These are phyloP conservation scores for Coelopa pilipes DNA, from an alignment of 2,888 invertebrate genomes.

Conservation along the genomic window DNA sequence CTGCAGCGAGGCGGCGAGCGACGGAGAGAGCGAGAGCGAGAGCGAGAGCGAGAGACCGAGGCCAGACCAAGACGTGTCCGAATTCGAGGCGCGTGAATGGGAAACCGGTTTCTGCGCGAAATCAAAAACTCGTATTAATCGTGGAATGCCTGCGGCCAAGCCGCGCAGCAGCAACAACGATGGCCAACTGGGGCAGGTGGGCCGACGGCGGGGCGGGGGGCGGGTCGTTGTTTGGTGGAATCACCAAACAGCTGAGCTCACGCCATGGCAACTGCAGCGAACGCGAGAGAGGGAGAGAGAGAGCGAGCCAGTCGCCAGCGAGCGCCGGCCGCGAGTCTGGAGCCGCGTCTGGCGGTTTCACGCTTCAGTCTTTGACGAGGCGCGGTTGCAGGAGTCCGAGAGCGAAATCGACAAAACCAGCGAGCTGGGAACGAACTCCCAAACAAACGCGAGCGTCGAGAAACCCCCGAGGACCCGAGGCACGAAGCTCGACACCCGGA, in stretches of 20 bases:
- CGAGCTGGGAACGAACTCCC: not conserved
- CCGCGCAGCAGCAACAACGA: not conserved
- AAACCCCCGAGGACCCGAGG: not conserved
- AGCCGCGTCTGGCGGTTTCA: too few species aligned
- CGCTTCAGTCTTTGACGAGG: too few species aligned
- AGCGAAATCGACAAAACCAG: not conserved
- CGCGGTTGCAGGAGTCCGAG: not conserved
- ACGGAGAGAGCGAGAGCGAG: not conserved
- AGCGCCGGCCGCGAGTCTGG: too few species aligned
- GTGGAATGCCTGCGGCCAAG: not conserved
- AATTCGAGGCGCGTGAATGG: not conserved
- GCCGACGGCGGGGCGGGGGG: slow-evolving; percentile 1
- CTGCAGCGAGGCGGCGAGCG: not conserved
- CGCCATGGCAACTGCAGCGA: not conserved
- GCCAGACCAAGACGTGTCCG: not conserved
- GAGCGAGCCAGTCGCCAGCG: too few species aligned
- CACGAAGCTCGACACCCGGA: slow-evolving; percentile 1
- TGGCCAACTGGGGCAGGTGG: not conserved
- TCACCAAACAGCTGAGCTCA: slow-evolving; percentile 23
- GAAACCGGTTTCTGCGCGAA: slow-evolving; percentile 14
- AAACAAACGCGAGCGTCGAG: not conserved
- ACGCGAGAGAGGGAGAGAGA: too few species aligned
- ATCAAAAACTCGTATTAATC: not conserved
- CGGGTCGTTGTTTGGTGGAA: too few species aligned
- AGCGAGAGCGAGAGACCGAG: not conserved